Evolutionary conservation across 2,888 invertebrate genomes (phyloP).

Genomic region (Chromoteleia sp.): DNA sequence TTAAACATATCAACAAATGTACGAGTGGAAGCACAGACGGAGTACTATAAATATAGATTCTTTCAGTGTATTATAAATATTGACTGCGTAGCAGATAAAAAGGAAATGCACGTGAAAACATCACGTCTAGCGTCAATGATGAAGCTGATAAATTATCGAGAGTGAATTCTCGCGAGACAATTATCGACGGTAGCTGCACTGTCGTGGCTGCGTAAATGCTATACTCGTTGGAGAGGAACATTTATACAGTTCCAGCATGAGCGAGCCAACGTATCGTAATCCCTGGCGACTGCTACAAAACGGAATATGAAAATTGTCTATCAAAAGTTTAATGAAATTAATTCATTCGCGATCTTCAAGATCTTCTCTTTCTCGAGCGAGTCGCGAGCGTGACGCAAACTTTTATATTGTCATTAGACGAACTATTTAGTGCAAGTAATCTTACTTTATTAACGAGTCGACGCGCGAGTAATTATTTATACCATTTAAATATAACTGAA

Average conservation of each 20-base stretch:
- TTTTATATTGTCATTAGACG: too few species aligned
- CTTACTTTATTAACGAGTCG: too few species aligned
- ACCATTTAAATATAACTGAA: too few species aligned
- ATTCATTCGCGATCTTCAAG: conserved; percentile 24
- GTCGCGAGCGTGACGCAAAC: not conserved
- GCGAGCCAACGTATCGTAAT: conserved; percentile 34
- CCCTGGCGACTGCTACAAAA: conserved; percentile 31
- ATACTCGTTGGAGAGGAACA: conserved; percentile 39
- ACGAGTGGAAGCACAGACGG: too few species aligned
- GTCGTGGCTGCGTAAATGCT: conserved; percentile 42
- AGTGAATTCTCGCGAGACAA: conserved; percentile 58
- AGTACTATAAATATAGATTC: not conserved
- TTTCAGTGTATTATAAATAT: not conserved
- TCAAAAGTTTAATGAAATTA: conserved; percentile 33
- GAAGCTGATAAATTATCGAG: conserved; percentile 48
- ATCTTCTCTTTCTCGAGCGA: not conserved
- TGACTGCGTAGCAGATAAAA: not conserved
- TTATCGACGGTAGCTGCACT: conserved; percentile 45
- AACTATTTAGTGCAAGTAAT: too few species aligned
- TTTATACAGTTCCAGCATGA: conserved; percentile 29
- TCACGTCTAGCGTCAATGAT: conserved; percentile 43
- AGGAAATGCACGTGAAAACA: conserved; percentile 26
- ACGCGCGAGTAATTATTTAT: too few species aligned
- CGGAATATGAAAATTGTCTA: conserved; percentile 37
- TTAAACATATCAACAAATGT: too few species aligned